These are phyloP conservation scores for Hermaeophaga mercurialis DNA, from an alignment of 2,888 invertebrate genomes.

Conservation along the genomic window DNA sequence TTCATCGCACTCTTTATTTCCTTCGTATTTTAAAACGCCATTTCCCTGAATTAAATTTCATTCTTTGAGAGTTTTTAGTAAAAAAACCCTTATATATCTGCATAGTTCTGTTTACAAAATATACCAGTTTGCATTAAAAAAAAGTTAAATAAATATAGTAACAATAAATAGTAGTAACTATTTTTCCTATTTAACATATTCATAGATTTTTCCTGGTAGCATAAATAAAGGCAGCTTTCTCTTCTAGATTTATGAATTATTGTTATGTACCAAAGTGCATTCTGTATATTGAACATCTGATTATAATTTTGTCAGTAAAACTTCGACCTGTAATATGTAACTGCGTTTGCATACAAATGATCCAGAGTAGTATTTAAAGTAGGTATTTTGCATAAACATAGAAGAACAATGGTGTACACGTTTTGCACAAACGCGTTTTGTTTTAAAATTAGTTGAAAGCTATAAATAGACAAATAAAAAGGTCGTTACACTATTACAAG, in stretches of 20 bases:
- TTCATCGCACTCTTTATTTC: no score
- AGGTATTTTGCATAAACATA: conserved; percentile 24
- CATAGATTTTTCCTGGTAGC: no score
- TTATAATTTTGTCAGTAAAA: conserved; percentile 6
- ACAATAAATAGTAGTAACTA: no score
- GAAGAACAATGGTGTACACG: conserved; percentile 23
- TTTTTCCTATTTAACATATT: no score
- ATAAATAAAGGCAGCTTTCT: no score
- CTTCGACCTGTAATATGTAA: conserved; percentile 16
- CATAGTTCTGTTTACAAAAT: no score
- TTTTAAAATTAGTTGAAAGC: conserved; percentile 25
- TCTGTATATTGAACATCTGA: background rate
- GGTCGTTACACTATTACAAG: conserved; percentile 24
- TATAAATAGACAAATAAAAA: conserved; percentile 19
- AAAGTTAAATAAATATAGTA: no score
- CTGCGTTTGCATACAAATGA: conserved; percentile 24
- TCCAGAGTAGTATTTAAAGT: conserved; percentile 12
- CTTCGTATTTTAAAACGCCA: no score
- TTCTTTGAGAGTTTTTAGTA: no score
- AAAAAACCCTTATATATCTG: no score
- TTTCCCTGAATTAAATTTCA: no score
- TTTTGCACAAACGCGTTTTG: conserved; percentile 23
- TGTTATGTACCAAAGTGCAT: background rate
- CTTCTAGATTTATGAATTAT: background rate
- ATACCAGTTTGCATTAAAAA: no score